Evolutionary conservation across 2,888 invertebrate species (phyloP), one percentile per base, ranked within the genome.

Genomic region (Ectemnius continuus): DNA sequence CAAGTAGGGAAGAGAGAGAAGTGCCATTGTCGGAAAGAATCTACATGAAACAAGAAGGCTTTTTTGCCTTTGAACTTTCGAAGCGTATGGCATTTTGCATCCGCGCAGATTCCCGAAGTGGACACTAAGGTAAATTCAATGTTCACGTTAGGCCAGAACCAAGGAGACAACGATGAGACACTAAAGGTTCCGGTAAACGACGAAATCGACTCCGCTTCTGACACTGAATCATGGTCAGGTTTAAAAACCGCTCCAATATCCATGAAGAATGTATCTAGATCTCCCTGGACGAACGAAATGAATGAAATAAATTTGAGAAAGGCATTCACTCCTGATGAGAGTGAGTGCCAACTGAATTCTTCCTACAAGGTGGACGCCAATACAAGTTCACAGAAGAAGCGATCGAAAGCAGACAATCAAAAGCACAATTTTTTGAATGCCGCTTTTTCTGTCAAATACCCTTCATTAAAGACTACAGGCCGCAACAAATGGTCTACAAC

Each of bases 11-110:
- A 76, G 67, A 46, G 36, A 78, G 45, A 61, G 58, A 45, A 66
- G 62, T 58, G 58, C 14, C 59, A 13, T 52, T 52, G n/a, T 52
- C 16, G 52, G 4, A 52, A 52, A 52, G 16, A 52, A 6, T 61
- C 26, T 52, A 48, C 18, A 46, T 20, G 75, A 67, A 74, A 69
- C 78, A 46, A 71, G 28, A 61, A 8, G 70, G 57, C 48, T 16
- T 63, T 63, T 46, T 46, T 71, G 52, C 60, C 45, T 68, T 67
- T 67, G 81, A 80, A 65, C 70, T 82, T 82, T 84, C 80, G 85
- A 80, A 84, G 82, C 83, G 81, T 80, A 78, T 86, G 88, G 86
- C 86, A 87, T 89, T 88, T 89, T 85, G 87, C 84, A 84, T 52
- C 16, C 52, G 52, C 52, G 86, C 88, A 89, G 89, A 89, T 89